Percentiles rank a stretch among this genome's conserved stretches.
These are phyloP conservation scores for Agrochola lychnidis DNA, from an alignment of 2,888 invertebrate genomes.

Conservation along the genomic window DNA sequence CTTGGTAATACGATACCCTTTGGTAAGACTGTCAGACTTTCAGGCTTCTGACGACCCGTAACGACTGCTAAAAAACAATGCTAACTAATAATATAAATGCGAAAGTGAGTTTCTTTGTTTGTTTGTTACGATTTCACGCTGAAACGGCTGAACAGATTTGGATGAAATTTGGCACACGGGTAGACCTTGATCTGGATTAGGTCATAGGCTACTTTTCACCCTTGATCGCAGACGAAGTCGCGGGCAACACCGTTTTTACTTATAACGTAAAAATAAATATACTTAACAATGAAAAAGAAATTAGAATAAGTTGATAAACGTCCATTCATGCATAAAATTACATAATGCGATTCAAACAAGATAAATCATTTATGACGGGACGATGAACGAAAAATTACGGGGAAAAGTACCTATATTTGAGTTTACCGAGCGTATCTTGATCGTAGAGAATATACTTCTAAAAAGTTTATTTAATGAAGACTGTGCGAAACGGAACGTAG, in stretches of 20 bases:
- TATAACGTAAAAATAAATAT: not conserved
- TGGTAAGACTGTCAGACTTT: no score
- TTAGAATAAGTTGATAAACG: conserved; percentile 4
- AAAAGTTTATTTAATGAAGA: not conserved
- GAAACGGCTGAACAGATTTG: no score
- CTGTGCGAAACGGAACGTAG: not conserved
- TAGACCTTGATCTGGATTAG: no score
- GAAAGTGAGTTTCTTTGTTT: no score
- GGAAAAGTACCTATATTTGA: conserved; percentile 12
- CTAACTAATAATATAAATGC: no score
- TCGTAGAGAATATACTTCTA: not conserved
- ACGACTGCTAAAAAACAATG: no score
- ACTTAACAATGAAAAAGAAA: not conserved
- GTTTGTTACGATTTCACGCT: no score
- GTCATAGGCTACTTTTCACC: no score
- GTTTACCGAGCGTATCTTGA: conserved; percentile 14
- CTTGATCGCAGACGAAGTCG: no score
- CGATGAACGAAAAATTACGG: conserved; percentile 3
- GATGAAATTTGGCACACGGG: no score
- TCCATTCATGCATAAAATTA: conserved; percentile 22
- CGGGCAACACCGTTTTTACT: not conserved
- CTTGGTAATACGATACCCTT: no score
- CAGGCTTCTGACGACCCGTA: no score
- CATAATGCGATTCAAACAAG: conserved; percentile 27
- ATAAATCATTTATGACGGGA: conserved; percentile 24